Evolutionary conservation across 2,113 vertebrate genomes (phyloP), one percentile per base, ranked within the genome.

Genomic region (Trematocara macrostoma): DNA sequence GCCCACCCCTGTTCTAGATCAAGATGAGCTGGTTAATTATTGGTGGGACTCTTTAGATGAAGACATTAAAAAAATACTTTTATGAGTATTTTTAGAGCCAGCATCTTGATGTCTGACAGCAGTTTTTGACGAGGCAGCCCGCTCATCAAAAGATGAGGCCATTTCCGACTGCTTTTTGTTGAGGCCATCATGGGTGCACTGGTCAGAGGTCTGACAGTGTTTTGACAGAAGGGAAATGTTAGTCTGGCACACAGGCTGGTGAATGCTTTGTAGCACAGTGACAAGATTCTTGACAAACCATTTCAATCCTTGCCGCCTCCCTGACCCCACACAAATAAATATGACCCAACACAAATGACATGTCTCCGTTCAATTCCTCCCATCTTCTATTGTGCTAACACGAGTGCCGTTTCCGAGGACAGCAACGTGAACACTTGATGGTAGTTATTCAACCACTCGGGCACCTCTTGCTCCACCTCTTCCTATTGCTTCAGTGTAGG

Each of bases 331-430:
- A 86, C 92, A 95, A 94, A 94, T 89, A 94, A 95, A 94, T 91
- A 95, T 94, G 94, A 95, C 94, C 93, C 89, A 74, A 83, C 90
- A 91, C 88, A 93, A 94, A 94, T 92, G 94, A 93, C 95, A 94
- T 49, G 86, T 88, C 85, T 81, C 87, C 64, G 51, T 93, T 94
- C 93, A 89, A 52, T 84, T 86, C 74, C 85, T 81, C 85, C 83
- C 83, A 79, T 87, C 90, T 69, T 93, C 94, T 84, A 90, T 94
- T 95, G 92, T 95, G 90, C 83, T 64, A 76, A 87, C 76, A 12
- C 42, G 16, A 82, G 88, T 89, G 86, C 88, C 84, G 57, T 83
- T 90, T 81, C 87, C 45, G 78, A 92, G 85, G 55, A 84, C 79
- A 83, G 79, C 86, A 74, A 49, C 82, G 52, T 34, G 83, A 85